Evolutionary conservation across 2,797 vertebrate genomes (phyloP).

Genomic region (Oreochromis grahami): DNA sequence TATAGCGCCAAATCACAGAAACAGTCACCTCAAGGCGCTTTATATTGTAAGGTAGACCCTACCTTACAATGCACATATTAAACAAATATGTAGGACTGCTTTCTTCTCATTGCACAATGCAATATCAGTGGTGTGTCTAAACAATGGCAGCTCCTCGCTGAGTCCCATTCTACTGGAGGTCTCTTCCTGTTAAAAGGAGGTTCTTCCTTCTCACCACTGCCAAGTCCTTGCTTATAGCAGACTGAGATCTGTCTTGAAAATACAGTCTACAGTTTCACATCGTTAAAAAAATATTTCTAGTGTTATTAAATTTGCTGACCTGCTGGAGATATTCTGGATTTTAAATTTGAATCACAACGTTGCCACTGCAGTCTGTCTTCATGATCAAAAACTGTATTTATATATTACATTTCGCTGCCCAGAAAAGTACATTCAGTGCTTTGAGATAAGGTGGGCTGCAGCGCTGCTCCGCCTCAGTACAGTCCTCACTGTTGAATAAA

Average conservation of each 20-base stretch:
- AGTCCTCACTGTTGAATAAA: background rate
- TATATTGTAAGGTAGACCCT: background rate
- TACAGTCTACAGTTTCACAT: too few species aligned
- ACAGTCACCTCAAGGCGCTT: background rate
- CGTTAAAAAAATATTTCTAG: background rate
- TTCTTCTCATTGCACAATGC: background rate
- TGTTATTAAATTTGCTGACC: background rate
- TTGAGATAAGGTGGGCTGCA: background rate
- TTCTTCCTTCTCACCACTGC: background rate
- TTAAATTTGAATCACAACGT: background rate
- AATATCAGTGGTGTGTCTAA: background rate
- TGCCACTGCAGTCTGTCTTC: background rate
- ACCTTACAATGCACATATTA: background rate
- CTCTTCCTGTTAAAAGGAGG: background rate
- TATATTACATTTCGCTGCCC: background rate
- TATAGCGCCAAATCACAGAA: background rate
- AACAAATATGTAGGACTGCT: background rate
- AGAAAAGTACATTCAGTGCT: background rate
- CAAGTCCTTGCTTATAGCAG: background rate
- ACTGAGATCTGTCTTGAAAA: background rate
- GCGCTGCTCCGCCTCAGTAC: background rate
- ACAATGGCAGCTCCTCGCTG: background rate
- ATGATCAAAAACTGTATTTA: background rate
- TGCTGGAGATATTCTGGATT: background rate
- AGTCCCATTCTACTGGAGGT: background rate